A percentile compares a stretch with the other conserved stretches of the same genome.
Evolutionary conservation across 1,140 invertebrate genomes (phyloP).

Genomic region (Ctenoplectra terminalis): DNA sequence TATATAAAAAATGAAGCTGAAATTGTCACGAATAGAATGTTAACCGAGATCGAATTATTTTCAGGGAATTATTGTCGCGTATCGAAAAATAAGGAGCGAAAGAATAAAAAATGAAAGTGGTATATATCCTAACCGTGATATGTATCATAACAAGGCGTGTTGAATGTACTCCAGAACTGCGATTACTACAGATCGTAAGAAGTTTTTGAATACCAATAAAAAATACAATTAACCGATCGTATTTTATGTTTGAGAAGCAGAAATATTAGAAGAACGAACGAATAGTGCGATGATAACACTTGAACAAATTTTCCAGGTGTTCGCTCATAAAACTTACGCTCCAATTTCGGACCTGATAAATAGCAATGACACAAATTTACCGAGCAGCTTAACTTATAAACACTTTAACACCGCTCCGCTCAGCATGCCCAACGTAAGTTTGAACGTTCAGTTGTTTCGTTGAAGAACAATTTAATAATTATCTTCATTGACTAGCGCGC

Average conservation of each 20-base stretch:
- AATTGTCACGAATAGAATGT: not conserved
- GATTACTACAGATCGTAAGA: conserved; percentile 55
- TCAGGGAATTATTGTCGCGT: too few relatives aligned
- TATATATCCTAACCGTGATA: not conserved
- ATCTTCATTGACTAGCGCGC: not conserved
- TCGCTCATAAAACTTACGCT: conserved; percentile 55
- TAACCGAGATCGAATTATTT: not conserved
- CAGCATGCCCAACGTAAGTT: conserved; percentile 47
- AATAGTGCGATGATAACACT: not conserved
- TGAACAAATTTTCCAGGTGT: conserved; percentile 43
- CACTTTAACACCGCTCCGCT: conserved; percentile 39
- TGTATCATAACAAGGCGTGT: not conserved
- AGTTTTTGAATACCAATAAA: not conserved
- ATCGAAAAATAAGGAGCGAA: not conserved
- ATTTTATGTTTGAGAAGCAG: not conserved
- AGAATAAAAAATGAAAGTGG: not conserved
- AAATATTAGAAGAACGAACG: not conserved
- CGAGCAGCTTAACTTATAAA: conserved; percentile 48
- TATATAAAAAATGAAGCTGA: too few relatives aligned
- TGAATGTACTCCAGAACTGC: conserved; percentile 20
- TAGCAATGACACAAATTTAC: conserved; percentile 18
- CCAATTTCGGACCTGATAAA: conserved; percentile 17
- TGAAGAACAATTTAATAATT: not conserved
- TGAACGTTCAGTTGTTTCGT: not conserved
- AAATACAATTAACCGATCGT: not conserved